phyloP scores from a whole-genome alignment of 2,113 vertebrate genomes.

The Lynx canadensis region DNA sequence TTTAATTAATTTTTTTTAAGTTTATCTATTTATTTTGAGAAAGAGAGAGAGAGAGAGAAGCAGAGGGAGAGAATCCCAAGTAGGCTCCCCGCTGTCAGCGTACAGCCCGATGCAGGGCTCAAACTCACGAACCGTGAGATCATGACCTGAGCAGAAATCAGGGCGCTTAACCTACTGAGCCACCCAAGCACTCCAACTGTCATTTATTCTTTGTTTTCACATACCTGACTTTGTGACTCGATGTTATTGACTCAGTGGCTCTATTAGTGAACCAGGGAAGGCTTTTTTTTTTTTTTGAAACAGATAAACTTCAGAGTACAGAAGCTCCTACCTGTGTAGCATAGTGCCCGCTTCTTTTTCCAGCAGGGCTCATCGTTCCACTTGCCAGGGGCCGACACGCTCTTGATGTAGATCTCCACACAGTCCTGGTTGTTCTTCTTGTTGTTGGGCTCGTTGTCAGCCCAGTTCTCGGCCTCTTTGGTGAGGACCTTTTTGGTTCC shows the following conservation, averaged over 20 bases:
- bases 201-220: not conserved
- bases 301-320: fast-evolving
- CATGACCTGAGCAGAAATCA: too few species aligned
- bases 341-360: constrained; percentile 90
- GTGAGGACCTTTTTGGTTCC: constrained; percentile 91
- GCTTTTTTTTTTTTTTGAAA: fast-evolving
- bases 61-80: too few species aligned
- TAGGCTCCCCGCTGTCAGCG: too few species aligned
- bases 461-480: constrained; percentile 92
- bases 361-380: constrained; percentile 94
- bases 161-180: too few species aligned
- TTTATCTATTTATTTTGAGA: too few species aligned
- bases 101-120: too few species aligned
- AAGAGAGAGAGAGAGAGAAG: too few species aligned
- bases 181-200: too few species aligned
- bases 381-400: constrained; percentile 78
- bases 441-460: constrained; percentile 91
- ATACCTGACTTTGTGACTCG: not conserved
- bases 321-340: constrained; percentile 88
- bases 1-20: not conserved
- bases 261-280: fast-evolving
- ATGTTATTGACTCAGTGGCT: not conserved
- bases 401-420: constrained; percentile 96
- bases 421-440: constrained; percentile 90
- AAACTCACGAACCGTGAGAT: too few species aligned